These are phyloP conservation scores for Limnodromus scolopaceus DNA, from an alignment of 2,797 vertebrate genomes.

Conservation along the genomic window DNA sequence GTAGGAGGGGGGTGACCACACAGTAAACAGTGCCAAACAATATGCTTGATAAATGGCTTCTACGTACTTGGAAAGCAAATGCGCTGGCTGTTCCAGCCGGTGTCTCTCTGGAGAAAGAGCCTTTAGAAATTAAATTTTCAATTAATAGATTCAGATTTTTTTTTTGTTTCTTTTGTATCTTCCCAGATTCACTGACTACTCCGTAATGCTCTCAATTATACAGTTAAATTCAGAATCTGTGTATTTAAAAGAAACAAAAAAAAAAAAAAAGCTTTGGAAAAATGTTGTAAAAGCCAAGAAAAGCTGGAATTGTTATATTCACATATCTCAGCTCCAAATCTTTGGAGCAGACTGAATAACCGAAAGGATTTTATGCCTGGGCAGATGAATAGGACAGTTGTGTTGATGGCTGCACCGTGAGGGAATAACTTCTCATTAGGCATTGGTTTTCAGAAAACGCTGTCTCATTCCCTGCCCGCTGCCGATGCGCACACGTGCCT, in stretches of 20 bases:
- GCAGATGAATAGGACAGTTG: neutral
- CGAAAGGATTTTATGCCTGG: neutral
- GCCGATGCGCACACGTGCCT: rapidly evolving
- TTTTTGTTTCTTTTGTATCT: neutral
- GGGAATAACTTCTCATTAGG: neutral
- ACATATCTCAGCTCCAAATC: neutral
- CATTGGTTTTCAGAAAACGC: neutral
- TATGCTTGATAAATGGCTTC: neutral
- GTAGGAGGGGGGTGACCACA: neutral
- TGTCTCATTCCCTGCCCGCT: neutral
- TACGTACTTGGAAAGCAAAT: neutral
- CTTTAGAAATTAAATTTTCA: neutral
- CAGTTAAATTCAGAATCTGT: neutral
- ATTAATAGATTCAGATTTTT: neutral
- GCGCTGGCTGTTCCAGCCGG: neutral
- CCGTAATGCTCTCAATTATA: neutral
- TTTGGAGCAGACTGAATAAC: neutral
- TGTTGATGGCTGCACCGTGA: neutral
- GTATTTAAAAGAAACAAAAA: neutral
- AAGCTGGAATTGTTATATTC: neutral
- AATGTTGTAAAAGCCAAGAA: neutral
- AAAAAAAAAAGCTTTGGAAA: neutral
- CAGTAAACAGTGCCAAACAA: neutral
- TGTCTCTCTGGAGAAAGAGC: neutral
- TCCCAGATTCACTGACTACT: neutral